Percentiles rank a stretch among this genome's conserved stretches.
Conservation (phyloP, 1,140 invertebrate species). For the Lanistes nyassanus region DNA sequence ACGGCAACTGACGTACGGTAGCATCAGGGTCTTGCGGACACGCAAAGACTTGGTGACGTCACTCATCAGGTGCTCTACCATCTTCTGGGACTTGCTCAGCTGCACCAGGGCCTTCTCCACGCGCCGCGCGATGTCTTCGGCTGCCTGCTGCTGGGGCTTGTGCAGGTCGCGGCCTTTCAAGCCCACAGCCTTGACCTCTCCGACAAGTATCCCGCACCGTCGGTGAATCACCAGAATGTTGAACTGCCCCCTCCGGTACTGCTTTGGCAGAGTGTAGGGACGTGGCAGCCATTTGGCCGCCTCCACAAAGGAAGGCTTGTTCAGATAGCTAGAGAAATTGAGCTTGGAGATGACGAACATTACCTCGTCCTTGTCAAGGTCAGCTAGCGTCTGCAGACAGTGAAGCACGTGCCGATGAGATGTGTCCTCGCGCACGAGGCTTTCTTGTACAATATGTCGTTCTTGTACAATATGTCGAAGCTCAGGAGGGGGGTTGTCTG, state of each 20-base stretch:
- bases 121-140: neutral
- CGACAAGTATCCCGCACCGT: neutral
- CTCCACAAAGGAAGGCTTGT: neutral
- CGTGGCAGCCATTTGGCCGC: neutral
- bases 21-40: neutral
- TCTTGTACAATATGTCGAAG: too few relatives aligned
- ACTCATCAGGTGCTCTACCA: neutral
- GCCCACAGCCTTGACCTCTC: neutral
- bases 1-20: neutral
- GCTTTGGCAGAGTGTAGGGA: neutral
- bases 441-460: neutral
- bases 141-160: neutral
- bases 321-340: neutral
- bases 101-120: neutral
- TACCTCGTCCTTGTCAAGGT: neutral
- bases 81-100: neutral
- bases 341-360: conserved; percentile 1
- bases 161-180: neutral
- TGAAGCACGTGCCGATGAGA: neutral
- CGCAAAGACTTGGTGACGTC: neutral
- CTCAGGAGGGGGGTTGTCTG: too few relatives aligned
- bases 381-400: neutral
- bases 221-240: conserved; percentile 5
- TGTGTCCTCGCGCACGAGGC: neutral
- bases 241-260: neutral